Percentiles rank a stretch among this genome's conserved stretches.
Conservation (phyloP, 2,113 vertebrate genomes). For the Rana temporaria region DNA sequence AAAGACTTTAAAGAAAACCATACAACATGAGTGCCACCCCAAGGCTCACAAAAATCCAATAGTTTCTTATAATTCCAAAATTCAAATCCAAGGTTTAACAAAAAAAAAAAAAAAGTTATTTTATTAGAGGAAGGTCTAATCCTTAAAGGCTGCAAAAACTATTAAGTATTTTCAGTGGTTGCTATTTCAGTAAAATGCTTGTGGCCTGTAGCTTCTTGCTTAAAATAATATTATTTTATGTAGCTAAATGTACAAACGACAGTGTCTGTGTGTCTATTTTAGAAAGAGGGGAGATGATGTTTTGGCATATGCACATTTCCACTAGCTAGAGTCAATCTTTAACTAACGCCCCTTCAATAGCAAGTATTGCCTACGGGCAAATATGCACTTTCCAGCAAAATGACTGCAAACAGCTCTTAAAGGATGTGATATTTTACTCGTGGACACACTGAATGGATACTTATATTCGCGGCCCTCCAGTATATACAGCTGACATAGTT, state of each 20-base stretch:
- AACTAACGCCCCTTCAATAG: conserved; percentile 46
- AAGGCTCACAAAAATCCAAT: too few species aligned
- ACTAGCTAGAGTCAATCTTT: conserved; percentile 27
- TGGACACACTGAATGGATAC: conserved; percentile 36
- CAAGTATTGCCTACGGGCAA: conserved; percentile 42
- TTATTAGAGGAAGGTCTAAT: conserved; percentile 36
- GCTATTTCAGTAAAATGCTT: conserved; percentile 48
- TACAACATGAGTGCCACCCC: background rate
- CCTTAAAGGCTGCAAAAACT: conserved; percentile 46
- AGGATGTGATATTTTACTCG: conserved; percentile 18
- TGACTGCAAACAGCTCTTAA: conserved; percentile 44
- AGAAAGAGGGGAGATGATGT: conserved; percentile 28
- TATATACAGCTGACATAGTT: conserved; percentile 41
- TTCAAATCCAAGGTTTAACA: too few species aligned
- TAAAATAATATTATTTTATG: conserved; percentile 52
- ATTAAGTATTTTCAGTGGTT: conserved; percentile 39
- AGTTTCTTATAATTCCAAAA: too few species aligned
- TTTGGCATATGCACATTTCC: conserved; percentile 17
- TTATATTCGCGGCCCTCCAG: conserved; percentile 26
- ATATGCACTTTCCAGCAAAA: conserved; percentile 46
- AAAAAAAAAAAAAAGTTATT: conserved; percentile 21
- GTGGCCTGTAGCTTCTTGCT: conserved; percentile 45
- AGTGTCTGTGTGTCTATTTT: conserved; percentile 48
- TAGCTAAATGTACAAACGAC: conserved; percentile 40
- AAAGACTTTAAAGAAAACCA: conserved; percentile 5